phyloP scores from a whole-genome alignment of 2,797 vertebrate genomes.

The Selene dorsalis region DNA sequence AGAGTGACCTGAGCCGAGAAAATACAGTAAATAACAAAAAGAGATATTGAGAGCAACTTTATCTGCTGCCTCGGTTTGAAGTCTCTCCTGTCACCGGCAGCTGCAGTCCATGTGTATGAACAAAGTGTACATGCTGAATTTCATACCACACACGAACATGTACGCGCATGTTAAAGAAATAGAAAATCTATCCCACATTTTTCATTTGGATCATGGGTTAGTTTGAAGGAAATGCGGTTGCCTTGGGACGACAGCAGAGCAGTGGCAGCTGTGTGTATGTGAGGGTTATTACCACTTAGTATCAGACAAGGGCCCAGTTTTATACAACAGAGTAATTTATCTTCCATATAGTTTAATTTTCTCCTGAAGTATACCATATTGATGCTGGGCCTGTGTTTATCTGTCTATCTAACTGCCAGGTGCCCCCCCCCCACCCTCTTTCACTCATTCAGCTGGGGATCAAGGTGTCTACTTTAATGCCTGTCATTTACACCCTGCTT shows the following conservation, averaged over 20 bases:
- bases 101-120: not conserved
- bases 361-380: conserved; percentile 52
- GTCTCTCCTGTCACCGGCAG: no score
- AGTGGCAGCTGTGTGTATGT: conserved; percentile 12
- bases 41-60: no score
- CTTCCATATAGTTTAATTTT: conserved; percentile 64
- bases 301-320: conserved; percentile 11
- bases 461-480: conserved; percentile 76
- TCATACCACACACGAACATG: not conserved
- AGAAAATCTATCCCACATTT: not conserved
- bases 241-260: conserved; percentile 9
- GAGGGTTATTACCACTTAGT: conserved; percentile 28
- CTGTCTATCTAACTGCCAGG: conserved; percentile 62
- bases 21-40: no score
- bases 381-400: conserved; percentile 51
- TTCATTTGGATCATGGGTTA: not conserved
- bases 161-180: not conserved
- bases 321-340: conserved; percentile 54
- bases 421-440: conserved; percentile 45
- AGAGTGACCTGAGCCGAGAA: no score
- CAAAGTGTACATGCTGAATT: not conserved
- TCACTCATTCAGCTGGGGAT: conserved; percentile 64
- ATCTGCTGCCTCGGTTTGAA: no score
- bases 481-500: conserved; percentile 77
- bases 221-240: conserved; percentile 4